Evolutionary conservation across 2,113 vertebrate species (phyloP).

Genomic region (Pseudorectes ferrugineus): DNA sequence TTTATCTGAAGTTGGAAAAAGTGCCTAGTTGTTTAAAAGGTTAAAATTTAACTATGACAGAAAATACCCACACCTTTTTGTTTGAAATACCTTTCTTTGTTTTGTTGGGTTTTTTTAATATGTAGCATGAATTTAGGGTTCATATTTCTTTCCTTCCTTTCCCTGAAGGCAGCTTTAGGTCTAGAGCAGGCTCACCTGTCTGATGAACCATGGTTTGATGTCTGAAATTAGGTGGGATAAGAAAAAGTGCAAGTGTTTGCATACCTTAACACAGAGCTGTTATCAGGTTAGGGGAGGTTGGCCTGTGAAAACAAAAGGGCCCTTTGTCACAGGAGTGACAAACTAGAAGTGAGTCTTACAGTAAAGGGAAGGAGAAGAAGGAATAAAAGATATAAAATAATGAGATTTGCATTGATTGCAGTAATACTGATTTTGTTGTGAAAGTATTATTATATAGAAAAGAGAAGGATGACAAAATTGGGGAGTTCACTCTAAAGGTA

Average conservation of each 20-base stretch:
- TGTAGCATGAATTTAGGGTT: not conserved
- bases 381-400: not conserved
- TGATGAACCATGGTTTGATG: not conserved
- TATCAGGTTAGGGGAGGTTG: not conserved
- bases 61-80: not conserved
- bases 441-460: not conserved
- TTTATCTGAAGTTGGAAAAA: not conserved
- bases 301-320: not conserved
- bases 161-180: not conserved
- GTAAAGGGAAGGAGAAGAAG: not conserved
- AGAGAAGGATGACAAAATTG: not conserved
- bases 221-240: not conserved
- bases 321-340: not conserved
- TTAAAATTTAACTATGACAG: not conserved
- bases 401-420: not conserved
- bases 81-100: not conserved
- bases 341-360: not conserved
- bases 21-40: not conserved
- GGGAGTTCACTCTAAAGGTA: not conserved
- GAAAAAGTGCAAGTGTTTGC: not conserved
- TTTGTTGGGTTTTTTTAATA: not conserved
- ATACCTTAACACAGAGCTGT: not conserved
- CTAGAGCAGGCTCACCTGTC: not conserved
- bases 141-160: not conserved
- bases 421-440: not conserved